A percentile compares a stretch with the other conserved stretches of the same genome.
Evolutionary conservation across 2,797 vertebrate species (phyloP).

Genomic region (Rhynchotus rufescens): DNA sequence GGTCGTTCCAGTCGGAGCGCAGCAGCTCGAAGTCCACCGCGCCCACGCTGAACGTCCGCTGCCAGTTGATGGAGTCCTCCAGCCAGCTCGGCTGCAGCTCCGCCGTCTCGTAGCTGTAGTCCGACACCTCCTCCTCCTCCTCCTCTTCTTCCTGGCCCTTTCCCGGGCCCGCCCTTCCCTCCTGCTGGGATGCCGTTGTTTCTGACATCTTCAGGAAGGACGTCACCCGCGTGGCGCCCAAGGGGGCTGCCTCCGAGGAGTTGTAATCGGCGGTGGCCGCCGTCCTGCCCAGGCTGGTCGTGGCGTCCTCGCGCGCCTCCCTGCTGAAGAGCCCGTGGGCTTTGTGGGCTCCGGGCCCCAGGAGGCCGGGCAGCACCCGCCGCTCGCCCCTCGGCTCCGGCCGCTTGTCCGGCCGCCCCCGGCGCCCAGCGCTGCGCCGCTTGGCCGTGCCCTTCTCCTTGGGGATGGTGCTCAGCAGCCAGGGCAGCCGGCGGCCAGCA

Average conservation of each 20-base stretch:
- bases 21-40: constrained; percentile 95
- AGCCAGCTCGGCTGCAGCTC: constrained; percentile 90
- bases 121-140: constrained; percentile 82
- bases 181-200: constrained; percentile 82
- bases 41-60: constrained; percentile 95
- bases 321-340: constrained; percentile 50
- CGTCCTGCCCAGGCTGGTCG: background rate
- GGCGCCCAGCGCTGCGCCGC: constrained; percentile 59
- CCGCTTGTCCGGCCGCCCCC: background rate
- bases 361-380: background rate
- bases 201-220: constrained; percentile 89
- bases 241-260: constrained; percentile 69
- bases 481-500: constrained; percentile 39
- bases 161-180: constrained; percentile 71
- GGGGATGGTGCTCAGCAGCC: constrained; percentile 74
- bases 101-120: constrained; percentile 86
- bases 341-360: background rate
- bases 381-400: background rate
- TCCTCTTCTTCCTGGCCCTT: constrained; percentile 77
- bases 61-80: constrained; percentile 97
- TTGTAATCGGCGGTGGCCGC: constrained; percentile 56
- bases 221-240: constrained; percentile 75
- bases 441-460: constrained; percentile 53
- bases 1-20: constrained; percentile 98
- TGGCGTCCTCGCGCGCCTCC: constrained; percentile 16